Percentiles rank a stretch among this genome's conserved stretches.
Conservation (phyloP, 2,888 invertebrate genomes). For the Stegophylla sp. region DNA sequence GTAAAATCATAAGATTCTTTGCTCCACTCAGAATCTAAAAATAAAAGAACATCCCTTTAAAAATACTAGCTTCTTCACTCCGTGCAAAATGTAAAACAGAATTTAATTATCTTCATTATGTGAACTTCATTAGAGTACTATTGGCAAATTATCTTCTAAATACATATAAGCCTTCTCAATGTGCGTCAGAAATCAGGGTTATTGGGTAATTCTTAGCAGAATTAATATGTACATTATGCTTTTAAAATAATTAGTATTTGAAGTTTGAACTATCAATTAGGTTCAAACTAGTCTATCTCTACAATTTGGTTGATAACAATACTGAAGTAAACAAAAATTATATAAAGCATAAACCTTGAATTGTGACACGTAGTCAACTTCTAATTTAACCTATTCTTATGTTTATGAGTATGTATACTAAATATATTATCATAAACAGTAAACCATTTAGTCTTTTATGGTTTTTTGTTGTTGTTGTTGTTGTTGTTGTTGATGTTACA, state of each 20-base stretch:
- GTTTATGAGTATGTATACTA: not conserved
- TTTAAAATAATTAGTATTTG: slow-evolving; percentile 20
- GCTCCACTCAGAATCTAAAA: too few relatives aligned
- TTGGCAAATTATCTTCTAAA: not conserved
- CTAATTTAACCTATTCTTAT: not conserved
- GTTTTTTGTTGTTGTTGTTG: slow-evolving; percentile 12
- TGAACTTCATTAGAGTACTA: not conserved
- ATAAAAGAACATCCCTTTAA: too few relatives aligned
- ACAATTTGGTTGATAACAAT: slow-evolving; percentile 14
- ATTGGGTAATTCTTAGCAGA: not conserved
- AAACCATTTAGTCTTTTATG: not conserved
- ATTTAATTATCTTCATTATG: too few relatives aligned
- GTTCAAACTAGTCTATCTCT: not conserved
- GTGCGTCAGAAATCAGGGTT: not conserved
- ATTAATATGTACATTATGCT: not conserved
- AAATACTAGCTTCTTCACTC: too few relatives aligned
- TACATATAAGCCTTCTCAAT: not conserved
- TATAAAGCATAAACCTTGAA: slow-evolving; percentile 42
- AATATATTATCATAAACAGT: not conserved
- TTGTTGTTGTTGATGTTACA: slow-evolving; percentile 8
- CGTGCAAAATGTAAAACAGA: too few relatives aligned
- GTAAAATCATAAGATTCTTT: too few relatives aligned
- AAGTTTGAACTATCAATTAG: not conserved
- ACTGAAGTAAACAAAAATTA: slow-evolving; percentile 36
- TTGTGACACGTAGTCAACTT: slow-evolving; percentile 16